Base-by-base conservation (phyloP, 2,888 invertebrate species). In the Fragum fragum region DNA sequence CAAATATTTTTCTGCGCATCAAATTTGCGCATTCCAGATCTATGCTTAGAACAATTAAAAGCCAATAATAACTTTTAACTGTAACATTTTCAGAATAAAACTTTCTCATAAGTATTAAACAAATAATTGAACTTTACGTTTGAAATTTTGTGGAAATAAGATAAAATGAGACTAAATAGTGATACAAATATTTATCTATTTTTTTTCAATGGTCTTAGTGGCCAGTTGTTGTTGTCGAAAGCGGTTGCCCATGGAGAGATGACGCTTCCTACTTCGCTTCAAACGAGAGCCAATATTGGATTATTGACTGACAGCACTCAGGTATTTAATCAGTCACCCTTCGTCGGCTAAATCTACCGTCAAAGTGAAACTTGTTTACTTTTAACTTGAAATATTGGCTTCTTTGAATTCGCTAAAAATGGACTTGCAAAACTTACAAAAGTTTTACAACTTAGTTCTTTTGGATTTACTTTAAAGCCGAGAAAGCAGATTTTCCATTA, bases 1-100 rank as follows among this genome's bases (percentile, higher is more conserved):
- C 85, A 86, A 87, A 68, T 73, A 71, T 77, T 86, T 87, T 88
- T 86, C 85, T 88, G 88, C 90, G 90, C 90, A 91, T 52, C 28
- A 53, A 53, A 23, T 39, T 75, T 36, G 80, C 87, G 88, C 87
- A 89, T 73, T 73, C 76, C 74, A 76, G 42, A 21, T 69, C 57
- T 66, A 28, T 63, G 74, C 79, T 73, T 79, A 74, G 5, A 74
- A 59, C 81, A 70, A 39, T 7, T 21, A 80, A 26, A 80, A 82
- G 74, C 9, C n/a, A 73, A 59, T 18, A 59, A 72, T 9, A 28
- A 7, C 9, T 6, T 36, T 9, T n/a, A n/a, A n/a, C n/a, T n/a
- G n/a, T n/a, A n/a, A n/a, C n/a, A n/a, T n/a, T n/a, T n/a, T n/a
- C n/a, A n/a, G n/a, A n/a, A n/a, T n/a, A n/a, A n/a, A n/a, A n/a